Conservation (phyloP, 2,888 invertebrate genomes). For the Cerastoderma edule region DNA sequence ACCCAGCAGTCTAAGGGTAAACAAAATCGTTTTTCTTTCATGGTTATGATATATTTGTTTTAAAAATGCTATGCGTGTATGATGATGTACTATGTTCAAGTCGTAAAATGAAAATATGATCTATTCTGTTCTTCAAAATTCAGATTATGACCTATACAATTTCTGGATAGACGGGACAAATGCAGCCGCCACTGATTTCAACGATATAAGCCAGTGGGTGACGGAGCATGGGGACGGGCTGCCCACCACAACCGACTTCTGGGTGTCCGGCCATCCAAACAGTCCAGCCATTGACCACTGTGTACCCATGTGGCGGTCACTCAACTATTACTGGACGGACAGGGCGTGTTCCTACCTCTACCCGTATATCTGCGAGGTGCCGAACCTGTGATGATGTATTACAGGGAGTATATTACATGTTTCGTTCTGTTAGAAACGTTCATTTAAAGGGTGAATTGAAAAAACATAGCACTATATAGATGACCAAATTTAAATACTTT, state of each 20-base stretch:
- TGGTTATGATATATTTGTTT: not conserved
- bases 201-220: constrained; percentile 15
- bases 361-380: constrained; percentile 25
- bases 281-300: constrained; percentile 11
- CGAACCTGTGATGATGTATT: too few species aligned
- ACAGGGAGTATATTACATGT: too few species aligned
- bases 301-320: constrained; percentile 3
- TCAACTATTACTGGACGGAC: constrained; percentile 11
- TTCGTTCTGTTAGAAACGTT: too few species aligned
- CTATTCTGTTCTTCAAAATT: not conserved
- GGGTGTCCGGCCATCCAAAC: constrained; percentile 16
- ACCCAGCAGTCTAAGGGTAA: not conserved
- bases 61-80: not conserved
- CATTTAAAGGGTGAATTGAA: too few species aligned
- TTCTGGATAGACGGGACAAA: constrained; percentile 30
- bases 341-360: not conserved
- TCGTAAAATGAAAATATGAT: not conserved
- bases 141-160: constrained; percentile 2
- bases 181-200: constrained; percentile 1
- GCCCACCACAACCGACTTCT: constrained; percentile 8
- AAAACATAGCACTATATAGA: too few species aligned
- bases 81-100: not conserved
- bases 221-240: not conserved
- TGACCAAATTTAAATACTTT: too few species aligned
- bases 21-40: not conserved